A percentile compares a stretch with the other conserved stretches of the same genome.
These are phyloP conservation scores for Parazoanthus atlanticus DNA, from an alignment of 92 coral and sea anemone species.

Conservation along the genomic window DNA sequence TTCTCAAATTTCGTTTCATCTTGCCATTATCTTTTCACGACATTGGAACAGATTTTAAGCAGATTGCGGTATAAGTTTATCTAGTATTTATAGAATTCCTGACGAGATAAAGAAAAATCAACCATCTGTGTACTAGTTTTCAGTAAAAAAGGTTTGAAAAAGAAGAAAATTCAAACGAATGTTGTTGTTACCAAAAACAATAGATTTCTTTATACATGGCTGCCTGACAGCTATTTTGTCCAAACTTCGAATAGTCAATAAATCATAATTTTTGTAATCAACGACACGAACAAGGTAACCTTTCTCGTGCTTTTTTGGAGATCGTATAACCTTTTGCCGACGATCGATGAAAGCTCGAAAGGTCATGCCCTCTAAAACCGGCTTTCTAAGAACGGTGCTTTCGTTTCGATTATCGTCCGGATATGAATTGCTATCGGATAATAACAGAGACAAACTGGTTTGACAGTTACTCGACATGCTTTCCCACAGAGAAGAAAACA, in stretches of 20 bases:
- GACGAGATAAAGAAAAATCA: not conserved
- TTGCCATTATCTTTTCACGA: not conserved
- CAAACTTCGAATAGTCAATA: not conserved
- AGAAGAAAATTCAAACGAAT: not conserved
- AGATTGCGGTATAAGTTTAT: not conserved
- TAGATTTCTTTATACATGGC: not conserved
- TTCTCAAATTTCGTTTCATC: constrained; percentile 9
- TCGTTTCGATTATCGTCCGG: constrained; percentile 17
- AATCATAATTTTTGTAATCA: not conserved
- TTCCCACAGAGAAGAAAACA: constrained; percentile 3
- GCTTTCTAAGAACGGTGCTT: not conserved
- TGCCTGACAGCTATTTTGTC: not conserved
- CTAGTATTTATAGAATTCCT: constrained; percentile 25
- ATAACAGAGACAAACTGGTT: constrained; percentile 29
- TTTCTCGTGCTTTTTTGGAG: not conserved
- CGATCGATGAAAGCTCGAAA: constrained; percentile 15
- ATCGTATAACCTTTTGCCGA: not conserved
- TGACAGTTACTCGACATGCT: constrained; percentile 26
- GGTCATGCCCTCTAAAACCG: constrained; percentile 28
- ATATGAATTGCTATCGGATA: constrained; percentile 3
- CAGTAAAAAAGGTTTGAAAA: not conserved
- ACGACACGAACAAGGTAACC: not conserved
- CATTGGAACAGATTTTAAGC: not conserved
- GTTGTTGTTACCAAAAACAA: not conserved
- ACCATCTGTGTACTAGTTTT: not conserved